These are phyloP conservation scores for Babylonia areolata DNA, from an alignment of 1,140 invertebrate species.

Conservation along the genomic window DNA sequence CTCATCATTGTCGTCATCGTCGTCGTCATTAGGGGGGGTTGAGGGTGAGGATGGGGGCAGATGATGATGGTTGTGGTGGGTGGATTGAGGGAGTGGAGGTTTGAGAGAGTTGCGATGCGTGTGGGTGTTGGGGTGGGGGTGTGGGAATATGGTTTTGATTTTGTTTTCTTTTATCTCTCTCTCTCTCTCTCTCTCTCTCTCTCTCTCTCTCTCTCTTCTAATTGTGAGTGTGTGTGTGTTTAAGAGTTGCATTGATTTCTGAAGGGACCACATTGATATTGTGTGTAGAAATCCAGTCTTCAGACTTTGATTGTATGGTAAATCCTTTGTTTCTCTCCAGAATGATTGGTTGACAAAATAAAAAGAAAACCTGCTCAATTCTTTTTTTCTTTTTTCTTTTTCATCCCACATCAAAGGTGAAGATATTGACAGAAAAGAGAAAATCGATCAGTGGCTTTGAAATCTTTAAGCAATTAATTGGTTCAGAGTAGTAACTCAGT, in stretches of 20 bases:
- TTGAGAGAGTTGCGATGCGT: background rate
- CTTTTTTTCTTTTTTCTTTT: background rate
- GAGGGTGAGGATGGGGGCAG: background rate
- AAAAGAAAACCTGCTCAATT: background rate
- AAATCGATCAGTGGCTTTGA: too few relatives aligned
- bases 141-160: background rate
- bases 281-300: background rate
- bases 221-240: too few relatives aligned
- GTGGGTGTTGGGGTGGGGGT: background rate
- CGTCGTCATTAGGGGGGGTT: too few relatives aligned
- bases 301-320: background rate
- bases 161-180: background rate
- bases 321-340: background rate
- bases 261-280: background rate
- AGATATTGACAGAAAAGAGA: background rate
- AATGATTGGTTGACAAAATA: background rate
- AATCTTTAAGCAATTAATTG: too few relatives aligned
- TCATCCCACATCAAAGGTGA: background rate
- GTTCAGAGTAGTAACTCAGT: too few relatives aligned
- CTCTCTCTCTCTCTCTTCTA: background rate
- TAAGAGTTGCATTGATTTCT: background rate
- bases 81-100: background rate
- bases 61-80: background rate
- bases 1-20: too few relatives aligned
- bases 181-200: background rate